Base-by-base conservation (phyloP, 2,888 invertebrate genomes). In the Hydrotaea cyrtoneurina region DNA sequence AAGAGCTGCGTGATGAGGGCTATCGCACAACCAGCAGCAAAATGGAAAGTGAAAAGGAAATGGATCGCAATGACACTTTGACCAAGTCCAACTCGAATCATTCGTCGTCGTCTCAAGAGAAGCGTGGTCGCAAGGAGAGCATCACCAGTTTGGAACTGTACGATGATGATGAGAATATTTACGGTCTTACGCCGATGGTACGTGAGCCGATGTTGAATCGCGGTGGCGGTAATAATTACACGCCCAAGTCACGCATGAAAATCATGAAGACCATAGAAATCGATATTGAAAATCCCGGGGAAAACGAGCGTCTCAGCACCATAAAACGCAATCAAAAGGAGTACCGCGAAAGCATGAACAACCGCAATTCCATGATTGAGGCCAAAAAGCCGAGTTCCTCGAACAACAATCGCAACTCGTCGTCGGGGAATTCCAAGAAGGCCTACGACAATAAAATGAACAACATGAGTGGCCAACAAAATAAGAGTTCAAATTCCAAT, bases 261-360 rank as follows among this genome's bases (percentile, higher is more conserved):
- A 91, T 91, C 36, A 92, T 91, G 92, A 92, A 91, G 78, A 91
- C 91, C 17, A 92, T 92, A 55, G 92, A 91, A 86, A 91, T 92
- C 71, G 92, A 92, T 78, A 92, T 91, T 23, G 92, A 91, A 77
- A 91, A 90, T 85, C 90, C 89, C 0, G 88, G 89, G 53, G 91
- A 91, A 66, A 87, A 85, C 36, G 92, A 92, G 4, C 87, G 89
- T 0, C 50, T 89, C 55, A 91, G 87, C 78, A 91, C 90, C 13
- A 87, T 91, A 55, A 90, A 90, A 2, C 89, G 89, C 13, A 89
- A 88, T 1, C 89, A 90, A 69, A 88, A 87, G 73, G 82, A 87
- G 19, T 89, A 89, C 69, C 74, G 85, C 0, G 86, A 87, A 17
- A 80, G 19, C 53, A 77, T 73, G 13, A 26, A 69, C 0, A 82